These are phyloP conservation scores for Nemurella pictetii DNA, from an alignment of 2,888 invertebrate genomes.

Conservation along the genomic window DNA sequence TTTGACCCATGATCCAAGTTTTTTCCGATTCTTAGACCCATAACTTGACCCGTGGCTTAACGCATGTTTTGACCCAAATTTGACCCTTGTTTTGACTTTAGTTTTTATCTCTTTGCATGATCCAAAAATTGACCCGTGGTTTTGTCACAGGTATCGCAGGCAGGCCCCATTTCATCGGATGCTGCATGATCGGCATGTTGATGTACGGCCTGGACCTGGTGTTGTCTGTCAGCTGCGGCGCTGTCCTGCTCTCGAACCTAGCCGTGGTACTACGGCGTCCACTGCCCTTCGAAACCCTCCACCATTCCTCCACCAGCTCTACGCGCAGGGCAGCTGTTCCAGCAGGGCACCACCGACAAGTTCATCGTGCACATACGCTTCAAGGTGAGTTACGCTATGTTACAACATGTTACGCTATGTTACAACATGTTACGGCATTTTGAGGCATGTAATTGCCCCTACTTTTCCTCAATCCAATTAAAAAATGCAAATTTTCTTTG, in stretches of 20 bases:
- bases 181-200: background rate
- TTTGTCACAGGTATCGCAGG: background rate
- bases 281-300: background rate
- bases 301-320: background rate
- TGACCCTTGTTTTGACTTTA: no score
- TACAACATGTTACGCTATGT: no score
- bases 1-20: no score
- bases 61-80: no score
- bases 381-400: constrained; percentile 1
- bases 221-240: background rate
- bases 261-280: background rate
- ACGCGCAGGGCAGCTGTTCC: background rate
- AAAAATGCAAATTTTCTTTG: no score
- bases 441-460: no score
- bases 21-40: no score
- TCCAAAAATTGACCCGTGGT: background rate
- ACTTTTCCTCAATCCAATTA: no score
- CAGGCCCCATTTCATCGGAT: background rate
- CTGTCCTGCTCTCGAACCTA: constrained; percentile 5
- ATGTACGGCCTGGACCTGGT: constrained; percentile 1
- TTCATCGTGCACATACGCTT: background rate
- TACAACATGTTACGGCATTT: no score
- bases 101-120: no score
- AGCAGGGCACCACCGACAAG: constrained; percentile 15
- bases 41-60: no score